Evolutionary conservation across 2,113 vertebrate genomes (phyloP).

Genomic region (Trematomus loennbergii): DNA sequence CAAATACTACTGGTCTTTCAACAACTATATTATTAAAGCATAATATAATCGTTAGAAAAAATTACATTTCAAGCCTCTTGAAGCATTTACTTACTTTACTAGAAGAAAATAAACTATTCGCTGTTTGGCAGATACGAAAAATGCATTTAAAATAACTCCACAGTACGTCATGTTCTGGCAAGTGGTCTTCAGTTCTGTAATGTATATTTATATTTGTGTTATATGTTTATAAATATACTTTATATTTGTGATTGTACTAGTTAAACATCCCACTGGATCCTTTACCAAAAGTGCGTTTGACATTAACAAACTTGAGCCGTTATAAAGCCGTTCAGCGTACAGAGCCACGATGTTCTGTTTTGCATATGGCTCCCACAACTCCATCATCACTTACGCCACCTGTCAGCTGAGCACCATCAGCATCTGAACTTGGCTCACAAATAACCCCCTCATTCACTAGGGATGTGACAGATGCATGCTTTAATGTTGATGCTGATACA

Average conservation of each 20-base stretch:
- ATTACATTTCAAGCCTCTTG: neutral
- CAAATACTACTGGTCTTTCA: neutral
- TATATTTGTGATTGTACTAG: slow-evolving; percentile 12
- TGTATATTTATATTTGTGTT: neutral
- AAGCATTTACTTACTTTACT: slow-evolving; percentile 1
- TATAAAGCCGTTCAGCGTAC: slow-evolving; percentile 5
- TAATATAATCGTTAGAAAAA: neutral
- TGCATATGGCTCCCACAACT: slow-evolving; percentile 74
- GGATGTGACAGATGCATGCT: slow-evolving; percentile 76
- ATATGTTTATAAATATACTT: neutral
- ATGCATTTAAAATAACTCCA: neutral
- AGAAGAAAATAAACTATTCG: neutral
- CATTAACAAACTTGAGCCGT: slow-evolving; percentile 25
- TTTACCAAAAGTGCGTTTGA: neutral
- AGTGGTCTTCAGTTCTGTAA: neutral
- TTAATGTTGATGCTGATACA: slow-evolving; percentile 68
- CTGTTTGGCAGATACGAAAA: neutral
- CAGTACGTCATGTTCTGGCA: neutral
- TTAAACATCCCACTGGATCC: neutral
- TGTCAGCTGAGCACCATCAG: slow-evolving; percentile 78
- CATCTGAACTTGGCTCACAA: slow-evolving; percentile 69
- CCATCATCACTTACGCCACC: slow-evolving; percentile 74
- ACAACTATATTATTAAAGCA: neutral
- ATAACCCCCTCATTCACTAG: slow-evolving; percentile 63
- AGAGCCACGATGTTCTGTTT: slow-evolving; percentile 46